Base-by-base conservation (phyloP, 2,888 invertebrate species). In the Xylocampa areola region DNA sequence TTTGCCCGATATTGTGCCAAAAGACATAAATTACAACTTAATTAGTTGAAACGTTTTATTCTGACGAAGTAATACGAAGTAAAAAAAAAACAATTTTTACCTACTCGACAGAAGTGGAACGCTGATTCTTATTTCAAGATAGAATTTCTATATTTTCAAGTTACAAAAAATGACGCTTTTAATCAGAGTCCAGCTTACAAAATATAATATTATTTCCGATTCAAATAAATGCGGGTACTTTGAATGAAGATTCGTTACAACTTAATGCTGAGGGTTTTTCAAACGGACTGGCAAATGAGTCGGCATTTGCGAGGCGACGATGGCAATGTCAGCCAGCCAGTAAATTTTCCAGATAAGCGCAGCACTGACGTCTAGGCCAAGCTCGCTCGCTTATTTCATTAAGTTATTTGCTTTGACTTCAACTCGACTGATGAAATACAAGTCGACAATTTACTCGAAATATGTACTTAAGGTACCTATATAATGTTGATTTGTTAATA, bases 311-410 rank as follows among this genome's bases (percentile, higher is more conserved):
- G 82, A 88, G 85, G 88, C 88, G 90, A 83, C 86, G 88, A 90
- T 81, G 87, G 85, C 85, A 88, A 91, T 89, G 92, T 92, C 92
- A 90, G 86, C 84, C 80, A 89, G 87, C 86, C 88, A 90, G 88
- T 92, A 91, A 91, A 92, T 92, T 91, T 88, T 82, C 80, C 82
- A 88, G 92, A 92, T 92, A 92, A 92, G 89, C 90, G 76, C 80
- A 77, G 80, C 85, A 81, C 85, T 83, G 88, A 88, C 88, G 84
- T 79, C 84, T 83, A 85, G 87, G 85, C 85, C 85, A 84, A 79
- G 82, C 83, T 82, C 81, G 76, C 84, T 80, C 84, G 82, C 82
- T 90, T 88, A 89, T 89, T 91, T 88, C 87, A 90, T 91, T 90
- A 87, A 88, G 82, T 87, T 86, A 88, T 89, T 91, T 90, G 86